Evolutionary conservation across 2,888 invertebrate species (phyloP), one percentile per base, ranked within the genome.

Genomic region (Rhaphigaster nebulosa): DNA sequence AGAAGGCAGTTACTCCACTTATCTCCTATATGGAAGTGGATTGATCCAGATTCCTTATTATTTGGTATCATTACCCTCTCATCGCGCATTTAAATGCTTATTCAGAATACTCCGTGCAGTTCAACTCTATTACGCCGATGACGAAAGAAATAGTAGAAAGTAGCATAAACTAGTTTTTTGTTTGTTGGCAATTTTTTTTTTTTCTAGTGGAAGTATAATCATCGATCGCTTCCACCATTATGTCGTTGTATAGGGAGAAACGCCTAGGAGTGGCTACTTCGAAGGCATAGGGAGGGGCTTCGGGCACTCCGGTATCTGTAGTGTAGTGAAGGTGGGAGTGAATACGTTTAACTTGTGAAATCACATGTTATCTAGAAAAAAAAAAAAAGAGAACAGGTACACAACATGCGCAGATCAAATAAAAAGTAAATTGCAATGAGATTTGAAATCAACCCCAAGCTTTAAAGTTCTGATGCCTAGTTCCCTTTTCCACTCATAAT

Each of bases 1-100:
- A 84, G 45, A n/a, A 84, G 84, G 26, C 41, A 84, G 84, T 84
- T n/a, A 84, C 45, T 84, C 84, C 45, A 84, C 45, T 84, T 84
- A 84, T 26, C 45, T 50, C 84, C 84, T 0, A 50, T 41, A 84
- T 84, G 84, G 84, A 84, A 84, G 84, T 84, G 84, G 84, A 84
- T 45, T n/a, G 45, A 84, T 45, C 84, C 84, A 84, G 84, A 45
- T 45, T 84, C 84, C 84, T 84, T 84, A 50, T 84, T 45, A 84
- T 84, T 84, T n/a, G 26, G 45, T 84, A 50, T 84, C 84, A 84
- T 84, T 84, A 84, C 41, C 18, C 84, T 50, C 13, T 50, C 84
- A 84, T 45, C 84, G 13, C 84, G 84, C 84, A 84, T 84, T 50
- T 45, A 84, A 50, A 84, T 84, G 45, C 45, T 50, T 84, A 84